Percentiles rank a stretch among this genome's conserved stretches.
Evolutionary conservation across 2,888 invertebrate species (phyloP).

Genomic region (Caenorhabditis doughertyi): DNA sequence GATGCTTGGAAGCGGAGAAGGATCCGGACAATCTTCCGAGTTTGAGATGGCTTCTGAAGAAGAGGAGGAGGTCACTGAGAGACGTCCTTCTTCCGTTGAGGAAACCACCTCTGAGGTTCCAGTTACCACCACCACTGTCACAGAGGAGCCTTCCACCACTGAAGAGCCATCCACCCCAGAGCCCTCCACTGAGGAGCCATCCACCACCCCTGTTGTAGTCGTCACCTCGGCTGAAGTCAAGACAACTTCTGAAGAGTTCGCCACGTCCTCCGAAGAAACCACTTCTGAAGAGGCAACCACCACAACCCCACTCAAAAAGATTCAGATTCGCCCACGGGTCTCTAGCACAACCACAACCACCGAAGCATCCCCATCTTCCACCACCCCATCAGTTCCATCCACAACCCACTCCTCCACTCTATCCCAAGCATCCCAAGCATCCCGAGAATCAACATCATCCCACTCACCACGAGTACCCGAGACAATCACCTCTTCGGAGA

Average conservation of each 20-base stretch:
- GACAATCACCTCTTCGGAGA: conserved; percentile 43
- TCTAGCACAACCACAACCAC: conserved; percentile 54
- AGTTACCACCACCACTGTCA: conserved; percentile 29
- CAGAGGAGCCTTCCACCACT: neutral
- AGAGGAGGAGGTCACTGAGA: conserved; percentile 35
- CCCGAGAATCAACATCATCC: neutral
- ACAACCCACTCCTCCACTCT: conserved; percentile 35
- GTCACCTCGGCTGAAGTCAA: conserved; percentile 17
- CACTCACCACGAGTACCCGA: conserved; percentile 13
- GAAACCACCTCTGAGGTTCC: conserved; percentile 2
- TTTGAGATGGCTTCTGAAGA: conserved; percentile 43
- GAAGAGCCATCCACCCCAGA: neutral
- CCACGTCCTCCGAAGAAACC: conserved; percentile 18
- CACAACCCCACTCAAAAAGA: conserved; percentile 54
- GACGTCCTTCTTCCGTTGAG: neutral
- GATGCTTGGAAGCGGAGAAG: conserved; percentile 47
- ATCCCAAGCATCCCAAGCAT: conserved; percentile 4
- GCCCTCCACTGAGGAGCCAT: neutral
- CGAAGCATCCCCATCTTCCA: conserved; percentile 27
- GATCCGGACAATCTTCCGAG: conserved; percentile 31
- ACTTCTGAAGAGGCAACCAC: conserved; percentile 34
- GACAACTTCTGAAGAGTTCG: conserved; percentile 19
- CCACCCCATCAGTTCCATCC: conserved; percentile 30
- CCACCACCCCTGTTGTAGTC: neutral
- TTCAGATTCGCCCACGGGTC: conserved; percentile 51